phyloP scores from a whole-genome alignment of 2,797 vertebrate species.

The Anolis apletophallus region DNA sequence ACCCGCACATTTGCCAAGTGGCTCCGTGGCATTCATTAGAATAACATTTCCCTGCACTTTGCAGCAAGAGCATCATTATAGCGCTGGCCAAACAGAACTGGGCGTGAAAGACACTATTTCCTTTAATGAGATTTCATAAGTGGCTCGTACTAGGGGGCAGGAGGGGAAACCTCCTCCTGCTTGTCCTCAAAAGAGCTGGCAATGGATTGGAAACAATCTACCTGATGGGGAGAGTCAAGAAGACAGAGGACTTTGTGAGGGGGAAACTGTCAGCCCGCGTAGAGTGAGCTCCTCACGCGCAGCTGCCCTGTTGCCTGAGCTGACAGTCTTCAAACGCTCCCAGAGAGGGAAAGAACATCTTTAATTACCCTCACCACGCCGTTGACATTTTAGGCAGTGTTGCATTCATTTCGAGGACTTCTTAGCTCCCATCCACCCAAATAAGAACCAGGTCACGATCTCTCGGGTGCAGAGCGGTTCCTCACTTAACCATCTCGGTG shows the following conservation, averaged over 20 bases:
- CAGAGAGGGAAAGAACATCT: conserved; percentile 45
- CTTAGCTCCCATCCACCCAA: not conserved
- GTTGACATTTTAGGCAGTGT: conserved; percentile 54
- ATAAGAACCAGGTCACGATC: conserved; percentile 12
- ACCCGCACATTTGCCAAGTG: conserved; percentile 36
- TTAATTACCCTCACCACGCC: conserved; percentile 62
- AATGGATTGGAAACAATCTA: conserved; percentile 67
- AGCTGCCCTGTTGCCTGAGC: conserved; percentile 62
- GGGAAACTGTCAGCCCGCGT: conserved; percentile 71
- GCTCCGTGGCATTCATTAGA: conserved; percentile 63
- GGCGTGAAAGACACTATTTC: conserved; percentile 48
- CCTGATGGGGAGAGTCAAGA: conserved; percentile 65
- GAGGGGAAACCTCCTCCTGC: conserved; percentile 38
- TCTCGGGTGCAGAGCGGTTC: conserved; percentile 13
- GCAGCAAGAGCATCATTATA: conserved; percentile 66
- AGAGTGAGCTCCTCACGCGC: conserved; percentile 59
- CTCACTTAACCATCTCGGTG: conserved; percentile 7
- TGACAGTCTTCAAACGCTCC: conserved; percentile 67
- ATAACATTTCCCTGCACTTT: conserved; percentile 68
- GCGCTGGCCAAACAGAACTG: conserved; percentile 62
- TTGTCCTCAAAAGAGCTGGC: conserved; percentile 73
- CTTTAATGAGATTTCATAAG: conserved; percentile 79
- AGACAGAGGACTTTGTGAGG: conserved; percentile 61
- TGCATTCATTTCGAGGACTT: conserved; percentile 36
- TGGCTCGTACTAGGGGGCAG: conserved; percentile 43